Base-by-base conservation (phyloP, 2,888 invertebrate species). In the Drosophila sordidula region DNA sequence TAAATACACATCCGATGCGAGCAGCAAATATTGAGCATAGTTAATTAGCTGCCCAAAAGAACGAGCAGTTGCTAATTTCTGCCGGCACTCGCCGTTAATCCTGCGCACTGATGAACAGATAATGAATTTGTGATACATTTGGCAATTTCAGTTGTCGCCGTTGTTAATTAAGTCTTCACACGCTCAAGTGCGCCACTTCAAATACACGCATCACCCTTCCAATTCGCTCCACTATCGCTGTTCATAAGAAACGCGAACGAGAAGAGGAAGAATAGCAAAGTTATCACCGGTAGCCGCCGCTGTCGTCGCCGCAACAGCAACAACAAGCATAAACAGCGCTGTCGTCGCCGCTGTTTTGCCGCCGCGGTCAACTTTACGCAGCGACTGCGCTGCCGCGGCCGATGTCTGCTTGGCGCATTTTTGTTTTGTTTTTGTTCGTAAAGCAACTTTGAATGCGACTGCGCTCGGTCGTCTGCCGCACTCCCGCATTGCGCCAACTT, bases 151-250 rank as follows among this genome's bases (percentile, higher is more conserved):
- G 47, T 54, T 67, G 70, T 75, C 56, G 67, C 67, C 59, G 67
- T 62, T 83, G 76, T 74, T 84, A 83, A 87, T 83, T 84, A 80
- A 87, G 84, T 71, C 84, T 80, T 76, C 85, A 78, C 78, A 78
- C 87, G 70, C 69, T 83, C 70, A 78, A 87, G 87, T 87, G 78
- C 67, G 61, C 73, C 73, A 83, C 83, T 87, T 72, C 70, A 80
- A 70, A 63, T 34, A 29, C 38, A 42, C 41, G 51, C 38, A 39
- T 44, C 50, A 34, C 11, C 25, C 61, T 16, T 41, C 25, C 36
- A 14, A 29, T 44, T 54, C 50, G 18, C 56, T 32, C 34, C 41
- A 65, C 68, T 76, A 79, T 76, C 81, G 58, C 51, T 18, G 22
- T 47, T 45, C 42, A 18, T 57, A 39, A 66, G 39, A 47, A 51